Conservation (phyloP, 1,140 invertebrate species). For the Elysia chlorotica region DNA sequence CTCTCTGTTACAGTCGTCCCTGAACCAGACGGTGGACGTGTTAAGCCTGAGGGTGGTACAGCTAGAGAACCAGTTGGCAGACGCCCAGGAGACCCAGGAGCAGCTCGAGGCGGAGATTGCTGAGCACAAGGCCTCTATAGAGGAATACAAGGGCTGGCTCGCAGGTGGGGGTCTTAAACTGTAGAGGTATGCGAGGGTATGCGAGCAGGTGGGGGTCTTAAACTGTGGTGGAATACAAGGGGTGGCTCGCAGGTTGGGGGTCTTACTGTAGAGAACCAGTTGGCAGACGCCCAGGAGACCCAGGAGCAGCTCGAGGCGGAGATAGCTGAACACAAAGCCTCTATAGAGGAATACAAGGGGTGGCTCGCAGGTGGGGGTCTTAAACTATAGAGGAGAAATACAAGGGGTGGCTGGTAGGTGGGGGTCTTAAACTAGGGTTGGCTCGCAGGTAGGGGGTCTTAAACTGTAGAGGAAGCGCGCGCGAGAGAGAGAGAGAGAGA, state of each 20-base stretch:
- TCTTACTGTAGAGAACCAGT: constrained; percentile 45
- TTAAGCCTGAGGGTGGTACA: constrained; percentile 44
- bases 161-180: neutral
- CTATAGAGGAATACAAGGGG: constrained; percentile 27
- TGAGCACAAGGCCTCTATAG: constrained; percentile 27
- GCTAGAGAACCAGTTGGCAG: constrained; percentile 43
- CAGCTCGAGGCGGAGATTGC: constrained; percentile 35
- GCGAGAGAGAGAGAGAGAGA: too few relatives aligned
- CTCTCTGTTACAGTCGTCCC: constrained; percentile 39
- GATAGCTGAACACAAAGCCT: constrained; percentile 25
- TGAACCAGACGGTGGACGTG: constrained; percentile 49
- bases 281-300: constrained; percentile 42
- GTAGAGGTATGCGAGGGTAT: too few relatives aligned
- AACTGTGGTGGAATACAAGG: too few relatives aligned
- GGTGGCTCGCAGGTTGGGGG: too few relatives aligned
- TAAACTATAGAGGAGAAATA: too few relatives aligned
- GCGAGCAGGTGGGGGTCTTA: too few relatives aligned
- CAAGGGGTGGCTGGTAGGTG: too few relatives aligned
- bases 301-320: constrained; percentile 41
- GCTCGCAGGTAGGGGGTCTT: too few relatives aligned
- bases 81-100: constrained; percentile 42
- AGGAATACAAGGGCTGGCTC: constrained; percentile 11
- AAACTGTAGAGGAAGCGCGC: too few relatives aligned
- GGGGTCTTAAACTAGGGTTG: too few relatives aligned
- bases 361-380: neutral